Evolutionary conservation across 2,888 invertebrate species (phyloP).

Genomic region (Nemurella pictetii): DNA sequence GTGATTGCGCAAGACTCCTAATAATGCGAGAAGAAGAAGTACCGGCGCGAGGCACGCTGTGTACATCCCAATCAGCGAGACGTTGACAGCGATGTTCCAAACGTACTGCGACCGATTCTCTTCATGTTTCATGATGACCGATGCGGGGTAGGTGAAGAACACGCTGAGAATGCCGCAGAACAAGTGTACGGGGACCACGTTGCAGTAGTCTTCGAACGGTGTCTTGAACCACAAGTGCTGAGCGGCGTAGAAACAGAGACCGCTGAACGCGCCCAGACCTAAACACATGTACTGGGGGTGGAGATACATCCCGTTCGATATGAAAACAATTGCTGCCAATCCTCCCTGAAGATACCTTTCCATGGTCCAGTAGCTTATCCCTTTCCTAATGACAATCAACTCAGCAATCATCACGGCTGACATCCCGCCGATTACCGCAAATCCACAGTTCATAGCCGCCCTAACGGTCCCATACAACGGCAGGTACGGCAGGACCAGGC

Average conservation of each 20-base stretch:
- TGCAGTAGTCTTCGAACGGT: slow-evolving; percentile 51
- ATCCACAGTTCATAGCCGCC: neutral
- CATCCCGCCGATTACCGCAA: slow-evolving; percentile 27
- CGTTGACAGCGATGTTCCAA: slow-evolving; percentile 8
- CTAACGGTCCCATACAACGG: slow-evolving; percentile 42
- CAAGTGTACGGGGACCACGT: slow-evolving; percentile 49
- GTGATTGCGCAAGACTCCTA: slow-evolving; percentile 5
- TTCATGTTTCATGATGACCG: slow-evolving; percentile 43
- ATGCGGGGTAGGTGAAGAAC: slow-evolving; percentile 38
- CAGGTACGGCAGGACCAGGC: slow-evolving; percentile 43
- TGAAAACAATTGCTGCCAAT: slow-evolving; percentile 48
- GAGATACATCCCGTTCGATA: slow-evolving; percentile 49
- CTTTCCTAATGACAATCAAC: slow-evolving; percentile 42
- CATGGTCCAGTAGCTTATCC: slow-evolving; percentile 49
- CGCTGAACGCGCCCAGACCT: slow-evolving; percentile 43
- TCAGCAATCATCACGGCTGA: slow-evolving; percentile 42
- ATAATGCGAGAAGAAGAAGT: neutral
- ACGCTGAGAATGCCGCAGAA: slow-evolving; percentile 48
- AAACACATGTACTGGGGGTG: slow-evolving; percentile 48
- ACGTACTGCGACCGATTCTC: neutral
- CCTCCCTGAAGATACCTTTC: slow-evolving; percentile 50
- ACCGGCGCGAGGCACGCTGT: neutral
- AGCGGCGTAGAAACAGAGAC: slow-evolving; percentile 46
- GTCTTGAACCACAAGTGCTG: slow-evolving; percentile 47
- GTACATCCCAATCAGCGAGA: neutral